Conservation (phyloP, 2,113 vertebrate genomes). For the Scartelaos histophorus region DNA sequence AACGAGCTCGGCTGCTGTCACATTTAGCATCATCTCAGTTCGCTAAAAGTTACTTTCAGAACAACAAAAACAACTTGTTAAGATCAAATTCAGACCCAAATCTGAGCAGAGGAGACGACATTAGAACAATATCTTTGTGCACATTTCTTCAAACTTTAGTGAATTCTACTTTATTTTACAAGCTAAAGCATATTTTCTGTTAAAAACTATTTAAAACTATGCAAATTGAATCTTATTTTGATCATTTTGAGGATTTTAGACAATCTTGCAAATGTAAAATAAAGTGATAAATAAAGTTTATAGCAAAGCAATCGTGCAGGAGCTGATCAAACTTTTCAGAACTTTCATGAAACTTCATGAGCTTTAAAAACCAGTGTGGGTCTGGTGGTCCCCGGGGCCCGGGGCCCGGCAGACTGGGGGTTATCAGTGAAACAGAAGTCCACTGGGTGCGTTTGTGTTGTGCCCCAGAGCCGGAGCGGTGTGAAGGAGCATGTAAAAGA, state of each 20-base stretch:
- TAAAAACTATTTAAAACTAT: neutral
- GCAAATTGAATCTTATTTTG: neutral
- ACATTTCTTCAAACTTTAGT: neutral
- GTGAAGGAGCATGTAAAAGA: slow-evolving; percentile 66
- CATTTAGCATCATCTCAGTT: neutral
- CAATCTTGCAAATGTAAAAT: neutral
- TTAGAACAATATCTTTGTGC: neutral
- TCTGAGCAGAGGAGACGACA: neutral
- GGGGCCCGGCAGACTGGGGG: slow-evolving; percentile 13
- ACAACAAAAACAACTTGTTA: neutral
- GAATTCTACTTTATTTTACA: neutral
- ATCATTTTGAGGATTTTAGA: too few relatives aligned
- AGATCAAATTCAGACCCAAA: neutral
- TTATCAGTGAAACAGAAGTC: slow-evolving; percentile 67
- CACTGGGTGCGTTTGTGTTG: slow-evolving; percentile 36
- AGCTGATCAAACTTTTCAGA: neutral
- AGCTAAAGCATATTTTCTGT: neutral
- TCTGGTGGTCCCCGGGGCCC: slow-evolving; percentile 9
- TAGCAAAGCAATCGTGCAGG: neutral
- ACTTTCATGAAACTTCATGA: neutral
- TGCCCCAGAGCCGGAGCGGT: slow-evolving; percentile 50
- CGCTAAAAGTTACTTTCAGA: neutral
- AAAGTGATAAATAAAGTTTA: neutral
- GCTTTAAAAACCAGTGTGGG: neutral
- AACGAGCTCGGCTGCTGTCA: neutral